These are phyloP conservation scores for Mesorhabditis spiculigera DNA, from an alignment of 2,888 invertebrate genomes.

Conservation along the genomic window DNA sequence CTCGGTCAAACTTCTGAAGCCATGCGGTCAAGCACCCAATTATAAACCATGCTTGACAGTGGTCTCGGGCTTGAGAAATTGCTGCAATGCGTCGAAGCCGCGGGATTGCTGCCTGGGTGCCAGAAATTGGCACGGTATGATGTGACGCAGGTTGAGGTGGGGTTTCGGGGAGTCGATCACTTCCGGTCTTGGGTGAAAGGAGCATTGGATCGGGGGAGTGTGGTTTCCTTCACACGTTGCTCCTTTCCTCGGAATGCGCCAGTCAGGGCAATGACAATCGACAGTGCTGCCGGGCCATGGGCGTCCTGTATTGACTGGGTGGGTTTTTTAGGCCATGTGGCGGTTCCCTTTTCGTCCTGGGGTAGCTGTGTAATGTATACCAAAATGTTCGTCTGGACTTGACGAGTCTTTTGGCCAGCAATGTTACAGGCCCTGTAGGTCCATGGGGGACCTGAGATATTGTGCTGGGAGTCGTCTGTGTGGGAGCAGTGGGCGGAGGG, in stretches of 20 bases:
- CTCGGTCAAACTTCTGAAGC: neutral
- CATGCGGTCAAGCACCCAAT: conserved; percentile 47
- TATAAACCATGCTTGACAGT: conserved; percentile 46
- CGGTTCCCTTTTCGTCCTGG: neutral
- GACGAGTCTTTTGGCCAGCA: neutral
- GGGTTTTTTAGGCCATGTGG: neutral
- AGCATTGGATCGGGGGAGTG: conserved; percentile 51
- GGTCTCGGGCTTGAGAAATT: conserved; percentile 15
- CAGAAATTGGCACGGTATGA: conserved; percentile 51
- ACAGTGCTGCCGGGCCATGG: conserved; percentile 44
- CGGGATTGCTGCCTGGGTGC: conserved; percentile 49
- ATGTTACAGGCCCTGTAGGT: too few relatives aligned
- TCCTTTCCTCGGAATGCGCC: conserved; percentile 54
- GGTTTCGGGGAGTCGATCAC: neutral
- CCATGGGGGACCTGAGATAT: too few relatives aligned
- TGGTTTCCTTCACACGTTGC: conserved; percentile 51
- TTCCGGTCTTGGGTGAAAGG: conserved; percentile 34
- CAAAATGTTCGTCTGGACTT: neutral
- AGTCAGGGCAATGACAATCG: conserved; percentile 48
- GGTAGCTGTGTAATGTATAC: neutral
- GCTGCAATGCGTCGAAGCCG: conserved; percentile 41
- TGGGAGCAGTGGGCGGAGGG: too few relatives aligned
- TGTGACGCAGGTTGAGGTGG: conserved; percentile 49
- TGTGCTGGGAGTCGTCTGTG: too few relatives aligned
- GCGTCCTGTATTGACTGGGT: conserved; percentile 48